Evolutionary conservation across 2,888 invertebrate species (phyloP), one percentile per base, ranked within the genome.

Genomic region (Oscheius myriophilus): DNA sequence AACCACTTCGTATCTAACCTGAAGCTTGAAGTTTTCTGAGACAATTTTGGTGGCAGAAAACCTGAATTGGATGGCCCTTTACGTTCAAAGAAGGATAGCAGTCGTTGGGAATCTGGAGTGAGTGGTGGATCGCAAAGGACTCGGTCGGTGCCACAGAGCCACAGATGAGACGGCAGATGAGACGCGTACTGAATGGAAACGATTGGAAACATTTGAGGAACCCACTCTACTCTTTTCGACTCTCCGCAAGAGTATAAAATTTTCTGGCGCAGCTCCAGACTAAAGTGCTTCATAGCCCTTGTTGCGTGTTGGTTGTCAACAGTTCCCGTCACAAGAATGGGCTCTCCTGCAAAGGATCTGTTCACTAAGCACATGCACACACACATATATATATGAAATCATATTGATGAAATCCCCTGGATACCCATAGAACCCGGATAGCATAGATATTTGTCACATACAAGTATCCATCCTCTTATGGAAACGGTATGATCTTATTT

Each of bases 341-440:
- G 74, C 52, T 77, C 72, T 33, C 77, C 77, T 77, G 46, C 4
- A 75, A 70, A 49, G n/a, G n/a, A n/a, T n/a, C n/a, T n/a, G n/a
- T n/a, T n/a, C n/a, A n/a, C n/a, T n/a, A n/a, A n/a, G n/a, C n/a
- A n/a, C n/a, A n/a, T n/a, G n/a, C n/a, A n/a, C n/a, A n/a, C n/a
- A n/a, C n/a, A n/a, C n/a, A n/a, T n/a, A n/a, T n/a, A n/a, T n/a
- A n/a, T n/a, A n/a, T n/a, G n/a, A n/a, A n/a, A n/a, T n/a, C n/a
- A n/a, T n/a, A n/a, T n/a, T n/a, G n/a, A n/a, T n/a, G n/a, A n/a
- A n/a, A n/a, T n/a, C n/a, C n/a, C n/a, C n/a, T n/a, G n/a, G n/a
- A n/a, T n/a, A n/a, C n/a, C n/a, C n/a, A n/a, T n/a, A n/a, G n/a
- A n/a, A n/a, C n/a, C n/a, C n/a, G n/a, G n/a, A n/a, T n/a, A n/a